Base-by-base conservation (phyloP, 2,797 vertebrate genomes). In the Sebastes nivosus region DNA sequence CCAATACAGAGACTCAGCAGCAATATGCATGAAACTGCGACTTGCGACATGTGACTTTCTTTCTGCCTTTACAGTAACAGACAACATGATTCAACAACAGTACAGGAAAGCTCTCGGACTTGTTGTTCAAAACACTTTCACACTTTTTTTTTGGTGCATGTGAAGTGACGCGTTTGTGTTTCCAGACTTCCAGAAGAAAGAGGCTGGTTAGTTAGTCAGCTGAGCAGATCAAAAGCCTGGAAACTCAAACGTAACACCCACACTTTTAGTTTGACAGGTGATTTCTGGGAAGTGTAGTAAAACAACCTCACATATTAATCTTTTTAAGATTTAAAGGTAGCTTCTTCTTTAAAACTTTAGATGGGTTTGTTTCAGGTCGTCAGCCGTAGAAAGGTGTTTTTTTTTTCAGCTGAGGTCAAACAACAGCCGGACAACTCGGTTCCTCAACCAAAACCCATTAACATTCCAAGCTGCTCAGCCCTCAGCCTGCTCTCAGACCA, bases 401-500 rank as follows among this genome's bases (percentile, higher is more conserved):
- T 36, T 71, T 75, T 38, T 66, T 59, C 24, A 81, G 65, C 42
- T 22, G 67, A 82, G 75, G 83, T 75, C 75, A 85, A 87, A 71
- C 76, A 78, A 60, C 85, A 85, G 76, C 77, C 66, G 55, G 36
- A 80, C 73, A 74, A 72, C 71, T 70, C 38, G 46, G 81, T 75
- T 81, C 82, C 83, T 82, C 75, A 11, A 88, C 71, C 78, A 75
- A 83, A 87, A 85, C 4, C 80, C 79, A 91, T 93, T 92, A 93
- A 94, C 92, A 94, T 95, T 94, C 94, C 92, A 73, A 55, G 61
- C 86, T 46, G 75, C 34, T 0, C 4, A 65, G 85, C 82, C 69
- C 72, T 86, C 68, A 66, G 52, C 67, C 73, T 57, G 63, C 83
- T 81, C 84, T 81, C 89, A 77, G 77, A 88, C 85, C 79, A 69